Evolutionary conservation across 2,113 vertebrate genomes (phyloP), one percentile per base, ranked within the genome.

Genomic region (Dinomys branickii): DNA sequence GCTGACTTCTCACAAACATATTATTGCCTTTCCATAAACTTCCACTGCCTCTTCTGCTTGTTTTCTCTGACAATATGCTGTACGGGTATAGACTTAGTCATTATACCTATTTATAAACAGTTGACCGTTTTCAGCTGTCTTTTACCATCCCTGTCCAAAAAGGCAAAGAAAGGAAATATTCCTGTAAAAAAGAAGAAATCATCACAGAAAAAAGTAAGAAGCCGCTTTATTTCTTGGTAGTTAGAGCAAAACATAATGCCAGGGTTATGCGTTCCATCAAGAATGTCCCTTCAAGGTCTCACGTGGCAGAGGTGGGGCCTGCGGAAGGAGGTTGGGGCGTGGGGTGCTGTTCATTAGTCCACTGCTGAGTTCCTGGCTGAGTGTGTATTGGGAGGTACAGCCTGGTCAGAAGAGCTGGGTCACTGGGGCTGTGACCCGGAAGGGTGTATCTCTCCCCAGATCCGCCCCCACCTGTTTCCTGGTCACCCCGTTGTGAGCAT

Each of bases 201-300:
- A 5, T 0, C n/a, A 88, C 41, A 95, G 38, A 54, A 78, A 90
- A 52, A 54, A 92, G 81, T 83, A 97, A 56, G 61, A 92, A 56
- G 38, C 24, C 38, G 0, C 2, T 86, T 85, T 69, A 77, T 35
- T 59, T 75, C 47, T 83, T 65, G 14, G 63, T 73, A 44, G 75
- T 9, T 69, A 54, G 69, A 50, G 50, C 7, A 89, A 92, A 89
- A 67, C 69, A 52, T 26, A 94, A 73, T 22, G 44, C 2, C 26
- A 30, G 73, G 3, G 26, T 13, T 47, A 28, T 3, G 5, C 12
- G 2, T 16, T 14, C 6, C 44, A 28, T 77, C 41, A 77, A 44
- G 73, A 30, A 28, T 30, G 44, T 30, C 13, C 41, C 44, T 12
- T 7, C 2, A 3, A 6, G 26, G 44, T 30, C 73, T 16, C 26